Evolutionary conservation across 2,888 invertebrate species (phyloP), one percentile per base, ranked within the genome.

Genomic region (Xestia c-nigrum): DNA sequence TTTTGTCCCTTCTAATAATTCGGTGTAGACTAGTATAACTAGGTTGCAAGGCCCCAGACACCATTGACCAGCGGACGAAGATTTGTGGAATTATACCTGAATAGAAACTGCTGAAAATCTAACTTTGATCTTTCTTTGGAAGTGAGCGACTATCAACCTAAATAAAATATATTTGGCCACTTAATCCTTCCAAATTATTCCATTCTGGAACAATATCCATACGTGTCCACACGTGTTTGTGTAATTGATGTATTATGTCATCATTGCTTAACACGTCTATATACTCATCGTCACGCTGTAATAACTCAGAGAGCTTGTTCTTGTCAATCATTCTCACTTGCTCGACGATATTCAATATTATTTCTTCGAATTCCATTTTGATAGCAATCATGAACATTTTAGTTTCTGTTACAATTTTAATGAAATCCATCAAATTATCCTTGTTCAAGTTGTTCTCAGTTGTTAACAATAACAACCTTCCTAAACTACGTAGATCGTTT

Each of bases 351-450:
- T 3, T 50, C 9, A 76, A 19, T 43, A 76, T 19, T n/a, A 66
- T 14, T 10, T 76, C 76, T 10, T 76, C 59, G 43, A 43, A 76
- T 19, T 50, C 76, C 76, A 76, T 76, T 66, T 76, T 76, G n/a
- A 76, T 24, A 50, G 76, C 76, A n/a, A 31, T 31, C 65, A 66
- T 76, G 2, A 76, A 12, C 40, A 76, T 59, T 7, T 76, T 76
- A 21, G 64, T 76, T 31, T 57, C n/a, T 47, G 9, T 65, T 4
- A 76, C 57, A 38, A 76, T 76, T 47, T 55, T 40, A 2, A 76
- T 57, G n/a, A 76, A 76, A 40, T 40, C 76, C 65, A 31, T 76
- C 31, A 76, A 47, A 24, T 64, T 65, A 21, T 38, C 21, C 16
- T 47, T 40, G 21, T 46, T 1, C 4, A 76, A 10, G 21, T 65